Base-by-base conservation (phyloP, 2,797 vertebrate genomes). In the Pachyuromys duprasi region DNA sequence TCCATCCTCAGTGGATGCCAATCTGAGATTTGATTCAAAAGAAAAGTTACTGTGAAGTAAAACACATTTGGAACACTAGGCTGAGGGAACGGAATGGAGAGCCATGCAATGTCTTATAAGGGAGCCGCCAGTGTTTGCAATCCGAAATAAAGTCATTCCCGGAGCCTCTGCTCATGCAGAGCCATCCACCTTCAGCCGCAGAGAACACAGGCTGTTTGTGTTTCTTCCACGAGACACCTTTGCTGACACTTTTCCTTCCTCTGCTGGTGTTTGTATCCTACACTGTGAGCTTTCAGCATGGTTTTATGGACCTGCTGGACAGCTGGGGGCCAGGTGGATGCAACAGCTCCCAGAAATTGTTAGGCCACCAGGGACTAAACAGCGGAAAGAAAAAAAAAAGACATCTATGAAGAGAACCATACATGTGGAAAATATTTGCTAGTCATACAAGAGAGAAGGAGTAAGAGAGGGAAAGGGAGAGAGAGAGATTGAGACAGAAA, bases 121-220 rank as follows among this genome's bases (percentile, higher is more conserved):
- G 57, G 94, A 65, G 96, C 98, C 97, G 94, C 93, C 97, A 91
- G 88, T 80, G 94, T 90, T 98, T 95, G 96, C 93, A 97, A 72
- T 81, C 83, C 94, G 93, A 97, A 96, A 76, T 93, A 67, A 90
- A 97, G 74, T 17, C 75, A 69, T 45, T 63, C 87, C 9, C 12
- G 89, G 92, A 67, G 86, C 39, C 76, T 93, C 93, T 92, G 11
- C 31, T 3, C 4, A 62, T 74, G 36, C 69, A 28, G 3, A 53
- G 14, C 49, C 42, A 62, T 75, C 42, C 31, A 20, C 92, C 69
- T 18, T 33, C 60, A 24, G 89, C 79, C 42, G 14, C 33, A 14
- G 62, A 75, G 79, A 86, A 94, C 87, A 86, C 0, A 5, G 3
- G 76, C 33, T 84, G 0, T 87, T 87, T 86, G 67, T 57, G 1